Conservation (phyloP, 2,797 vertebrate genomes). For the Sebastes glaucus region DNA sequence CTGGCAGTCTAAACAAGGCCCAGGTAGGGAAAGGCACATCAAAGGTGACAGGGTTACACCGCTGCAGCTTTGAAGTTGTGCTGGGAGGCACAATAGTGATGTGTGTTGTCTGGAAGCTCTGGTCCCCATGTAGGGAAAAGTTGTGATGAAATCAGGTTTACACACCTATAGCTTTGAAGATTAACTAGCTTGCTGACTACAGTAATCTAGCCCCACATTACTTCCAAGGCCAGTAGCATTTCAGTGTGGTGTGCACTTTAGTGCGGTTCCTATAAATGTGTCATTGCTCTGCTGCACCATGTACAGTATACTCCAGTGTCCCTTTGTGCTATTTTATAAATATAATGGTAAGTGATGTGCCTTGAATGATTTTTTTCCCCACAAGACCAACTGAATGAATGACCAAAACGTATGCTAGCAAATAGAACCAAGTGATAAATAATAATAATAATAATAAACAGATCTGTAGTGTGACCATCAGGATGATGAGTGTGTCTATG, state of each 20-base stretch:
- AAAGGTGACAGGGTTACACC: not conserved
- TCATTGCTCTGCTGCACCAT: not conserved
- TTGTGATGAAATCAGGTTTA: not conserved
- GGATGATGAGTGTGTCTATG: conserved; percentile 10
- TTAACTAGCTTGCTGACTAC: not conserved
- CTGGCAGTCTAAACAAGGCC: too few relatives aligned
- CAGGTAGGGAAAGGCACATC: not conserved
- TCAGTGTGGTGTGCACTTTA: too few relatives aligned
- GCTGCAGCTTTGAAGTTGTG: not conserved
- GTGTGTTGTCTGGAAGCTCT: not conserved
- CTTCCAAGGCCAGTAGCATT: too few relatives aligned
- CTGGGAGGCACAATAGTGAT: not conserved
- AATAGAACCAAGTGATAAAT: conserved; percentile 33
- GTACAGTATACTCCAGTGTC: not conserved
- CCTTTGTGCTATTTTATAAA: conserved; percentile 11
- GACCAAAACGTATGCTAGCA: conserved; percentile 15
- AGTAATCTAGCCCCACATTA: not conserved
- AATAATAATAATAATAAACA: not conserved
- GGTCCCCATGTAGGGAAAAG: not conserved
- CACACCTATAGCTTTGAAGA: not conserved
- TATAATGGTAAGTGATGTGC: conserved; percentile 42
- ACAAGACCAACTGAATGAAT: conserved; percentile 33
- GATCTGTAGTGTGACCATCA: conserved; percentile 8
- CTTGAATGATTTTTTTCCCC: conserved; percentile 35
- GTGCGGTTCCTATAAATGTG: not conserved